phyloP scores from a whole-genome alignment of 2,888 invertebrate genomes.

The Yponomeuta plumbellus region DNA sequence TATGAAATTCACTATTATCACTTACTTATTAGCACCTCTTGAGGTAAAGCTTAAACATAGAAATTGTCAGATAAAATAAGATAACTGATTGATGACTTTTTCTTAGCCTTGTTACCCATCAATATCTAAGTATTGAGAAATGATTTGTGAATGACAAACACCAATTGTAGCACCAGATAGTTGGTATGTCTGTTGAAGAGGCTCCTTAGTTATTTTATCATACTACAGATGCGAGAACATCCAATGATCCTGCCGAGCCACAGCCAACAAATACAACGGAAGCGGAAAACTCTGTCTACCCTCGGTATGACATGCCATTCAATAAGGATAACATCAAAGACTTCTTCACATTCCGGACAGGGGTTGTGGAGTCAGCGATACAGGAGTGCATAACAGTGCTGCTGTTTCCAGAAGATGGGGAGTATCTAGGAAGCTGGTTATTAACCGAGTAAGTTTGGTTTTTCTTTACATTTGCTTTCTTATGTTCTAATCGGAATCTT shows the following conservation, averaged over 20 bases:
- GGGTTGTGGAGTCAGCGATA: constrained; percentile 83
- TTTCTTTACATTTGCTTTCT: not conserved
- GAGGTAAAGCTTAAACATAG: too few relatives aligned
- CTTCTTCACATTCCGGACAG: constrained; percentile 84
- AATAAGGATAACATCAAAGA: constrained; percentile 77
- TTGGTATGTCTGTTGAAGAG: too few relatives aligned
- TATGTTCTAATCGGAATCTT: not conserved
- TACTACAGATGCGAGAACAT: constrained; percentile 51
- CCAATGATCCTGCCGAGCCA: constrained; percentile 40
- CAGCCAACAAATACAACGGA: constrained; percentile 28
- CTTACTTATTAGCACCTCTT: too few relatives aligned
- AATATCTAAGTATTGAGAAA: too few relatives aligned
- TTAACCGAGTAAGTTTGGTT: constrained; percentile 83
- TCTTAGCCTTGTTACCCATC: too few relatives aligned
- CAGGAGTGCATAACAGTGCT: constrained; percentile 81
- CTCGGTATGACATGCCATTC: constrained; percentile 65
- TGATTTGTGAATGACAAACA: too few relatives aligned
- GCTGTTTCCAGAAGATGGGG: constrained; percentile 82
- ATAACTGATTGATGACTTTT: too few relatives aligned
- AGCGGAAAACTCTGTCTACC: constrained; percentile 47
- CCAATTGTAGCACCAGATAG: too few relatives aligned
- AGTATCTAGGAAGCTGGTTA: constrained; percentile 84
- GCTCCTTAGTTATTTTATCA: not conserved
- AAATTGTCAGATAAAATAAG: too few relatives aligned
- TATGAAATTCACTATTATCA: too few relatives aligned